phyloP scores from a whole-genome alignment of 2,113 vertebrate species.

The Probosciger aterrimus region DNA sequence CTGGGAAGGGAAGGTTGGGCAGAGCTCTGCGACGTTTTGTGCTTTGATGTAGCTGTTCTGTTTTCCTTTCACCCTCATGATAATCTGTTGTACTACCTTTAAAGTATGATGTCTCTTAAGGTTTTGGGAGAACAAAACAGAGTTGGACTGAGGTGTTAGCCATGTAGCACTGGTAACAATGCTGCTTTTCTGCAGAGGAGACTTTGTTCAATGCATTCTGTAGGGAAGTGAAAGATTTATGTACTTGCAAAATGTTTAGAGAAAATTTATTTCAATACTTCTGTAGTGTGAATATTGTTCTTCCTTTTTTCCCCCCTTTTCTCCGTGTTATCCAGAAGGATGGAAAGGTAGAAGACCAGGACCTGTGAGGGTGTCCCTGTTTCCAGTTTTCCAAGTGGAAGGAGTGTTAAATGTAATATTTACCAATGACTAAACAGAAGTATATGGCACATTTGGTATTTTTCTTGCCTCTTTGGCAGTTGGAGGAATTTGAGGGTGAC shows the following conservation, averaged over 20 bases:
- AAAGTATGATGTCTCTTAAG: background rate
- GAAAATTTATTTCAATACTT: background rate
- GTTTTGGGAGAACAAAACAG: background rate
- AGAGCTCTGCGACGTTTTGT: background rate
- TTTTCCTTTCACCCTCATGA: background rate
- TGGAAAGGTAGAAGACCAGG: conserved; percentile 5
- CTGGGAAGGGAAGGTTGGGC: background rate
- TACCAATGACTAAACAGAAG: background rate
- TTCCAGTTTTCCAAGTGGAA: conserved; percentile 16
- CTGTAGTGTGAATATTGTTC: background rate
- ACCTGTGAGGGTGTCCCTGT: background rate
- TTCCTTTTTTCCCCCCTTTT: background rate
- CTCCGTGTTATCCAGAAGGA: background rate
- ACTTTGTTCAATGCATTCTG: background rate
- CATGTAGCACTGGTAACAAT: background rate
- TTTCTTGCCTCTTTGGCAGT: background rate
- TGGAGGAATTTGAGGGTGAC: background rate
- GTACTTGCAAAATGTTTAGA: background rate
- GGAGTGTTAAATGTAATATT: background rate
- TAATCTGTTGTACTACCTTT: background rate
- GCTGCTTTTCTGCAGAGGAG: background rate
- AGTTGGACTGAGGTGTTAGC: background rate
- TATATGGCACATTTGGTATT: background rate
- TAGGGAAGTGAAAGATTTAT: background rate
- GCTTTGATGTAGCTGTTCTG: background rate